Percentiles rank a stretch among this genome's conserved stretches.
Evolutionary conservation across 2,888 invertebrate genomes (phyloP).

Genomic region (Hetaerina titia): DNA sequence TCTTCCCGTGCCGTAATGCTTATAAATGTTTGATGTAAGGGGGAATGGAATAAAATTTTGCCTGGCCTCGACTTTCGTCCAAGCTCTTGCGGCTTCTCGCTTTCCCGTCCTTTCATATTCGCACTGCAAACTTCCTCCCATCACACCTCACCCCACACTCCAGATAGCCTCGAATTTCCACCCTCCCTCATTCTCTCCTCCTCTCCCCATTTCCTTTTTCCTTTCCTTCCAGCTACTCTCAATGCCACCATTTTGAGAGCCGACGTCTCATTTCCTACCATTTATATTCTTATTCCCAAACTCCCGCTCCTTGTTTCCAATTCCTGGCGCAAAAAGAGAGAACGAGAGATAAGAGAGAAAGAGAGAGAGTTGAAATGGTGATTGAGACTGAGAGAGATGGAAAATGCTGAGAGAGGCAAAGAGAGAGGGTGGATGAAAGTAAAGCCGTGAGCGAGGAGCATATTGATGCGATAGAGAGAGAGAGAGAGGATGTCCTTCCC

Average conservation of each 20-base stretch:
- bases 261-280: conserved; percentile 60
- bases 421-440: neutral
- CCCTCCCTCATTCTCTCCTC: neutral
- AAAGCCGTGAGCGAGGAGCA: neutral
- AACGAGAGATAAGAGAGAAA: neutral
- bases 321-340: conserved; percentile 33
- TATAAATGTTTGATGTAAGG: too few relatives aligned
- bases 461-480: conserved; percentile 34
- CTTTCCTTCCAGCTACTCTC: neutral
- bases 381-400: neutral
- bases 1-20: too few relatives aligned
- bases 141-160: neutral
- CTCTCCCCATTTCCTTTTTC: neutral
- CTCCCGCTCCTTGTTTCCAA: conserved; percentile 56
- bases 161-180: neutral
- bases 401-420: neutral
- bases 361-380: neutral
- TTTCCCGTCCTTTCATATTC: neutral
- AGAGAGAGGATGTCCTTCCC: neutral
- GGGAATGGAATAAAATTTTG: neutral
- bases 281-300: conserved; percentile 58
- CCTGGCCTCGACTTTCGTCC: neutral
- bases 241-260: conserved; percentile 24
- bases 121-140: neutral
- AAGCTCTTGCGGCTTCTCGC: neutral